These are phyloP conservation scores for Tylochromis polylepis DNA, from an alignment of 2,113 vertebrate species.

Conservation along the genomic window DNA sequence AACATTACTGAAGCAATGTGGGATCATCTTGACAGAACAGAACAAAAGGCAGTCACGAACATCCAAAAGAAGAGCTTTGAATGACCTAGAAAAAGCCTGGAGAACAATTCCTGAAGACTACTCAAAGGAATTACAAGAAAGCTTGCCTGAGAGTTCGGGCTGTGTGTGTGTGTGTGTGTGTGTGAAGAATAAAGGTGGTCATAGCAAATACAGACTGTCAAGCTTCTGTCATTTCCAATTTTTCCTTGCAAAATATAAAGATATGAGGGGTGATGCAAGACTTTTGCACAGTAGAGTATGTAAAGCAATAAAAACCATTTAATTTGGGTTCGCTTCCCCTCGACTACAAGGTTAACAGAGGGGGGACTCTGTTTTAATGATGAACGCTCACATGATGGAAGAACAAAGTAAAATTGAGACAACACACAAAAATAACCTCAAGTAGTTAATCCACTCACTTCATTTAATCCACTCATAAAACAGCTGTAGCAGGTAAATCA, in stretches of 20 bases:
- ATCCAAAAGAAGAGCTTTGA: background rate
- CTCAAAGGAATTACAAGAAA: background rate
- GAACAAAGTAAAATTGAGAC: background rate
- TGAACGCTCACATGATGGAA: background rate
- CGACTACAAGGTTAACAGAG: rapidly evolving
- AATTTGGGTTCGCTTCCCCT: background rate
- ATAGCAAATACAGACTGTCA: background rate
- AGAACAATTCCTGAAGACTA: background rate
- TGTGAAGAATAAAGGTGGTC: background rate
- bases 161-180: no score
- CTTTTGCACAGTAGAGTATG: background rate
- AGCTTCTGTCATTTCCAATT: background rate
- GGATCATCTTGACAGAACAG: background rate
- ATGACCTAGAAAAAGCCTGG: background rate
- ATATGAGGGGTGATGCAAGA: background rate
- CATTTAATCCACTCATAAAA: background rate
- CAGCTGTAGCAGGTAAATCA: background rate
- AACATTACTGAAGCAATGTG: background rate
- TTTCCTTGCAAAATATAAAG: background rate
- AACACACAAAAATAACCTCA: background rate
- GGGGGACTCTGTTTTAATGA: background rate
- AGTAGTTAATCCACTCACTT: background rate
- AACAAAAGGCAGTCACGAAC: background rate
- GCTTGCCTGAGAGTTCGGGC: rapidly evolving
- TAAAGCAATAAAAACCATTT: background rate